Evolutionary conservation across 2,888 invertebrate species (phyloP), one percentile per base, ranked within the genome.

Genomic region (Cerastis leucographa): DNA sequence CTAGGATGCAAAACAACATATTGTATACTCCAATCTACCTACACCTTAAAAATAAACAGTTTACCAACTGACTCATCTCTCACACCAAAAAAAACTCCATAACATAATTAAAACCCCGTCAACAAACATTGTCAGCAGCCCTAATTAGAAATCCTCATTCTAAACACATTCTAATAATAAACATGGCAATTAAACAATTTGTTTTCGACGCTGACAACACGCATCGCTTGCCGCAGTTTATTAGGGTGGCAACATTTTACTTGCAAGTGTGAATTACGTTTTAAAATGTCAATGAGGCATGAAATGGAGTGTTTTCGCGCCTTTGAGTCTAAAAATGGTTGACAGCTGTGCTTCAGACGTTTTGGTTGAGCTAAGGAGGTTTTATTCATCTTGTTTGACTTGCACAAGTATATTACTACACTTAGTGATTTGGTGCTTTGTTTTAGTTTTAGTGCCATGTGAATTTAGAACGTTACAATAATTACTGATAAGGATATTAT

Each of bases 131-230:
- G 78, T 85, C 78, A 86, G 72, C 88, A 85, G 61, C 78, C 78
- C 80, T 87, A 86, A 87, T 87, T 86, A 87, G 75, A 85, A 84
- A 80, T 76, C 67, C 62, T 44, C 78, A 22, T 3, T 61, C 35
- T 35, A 61, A 29, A 61, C 61, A 35, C 35, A 35, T 66, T 74
- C 85, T 88, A 87, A 78, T 78, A 77, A 44, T 84, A 87, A 76
- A 88, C 81, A 81, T 88, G 84, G 94, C 95, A 94, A 96, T 96
- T 96, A 96, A 95, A 95, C 94, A 96, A 96, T 95, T 96, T 96
- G 95, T 95, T 93, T 93, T 91, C 92, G 88, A 89, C 87, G 87
- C 87, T 94, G 93, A 92, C 94, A 94, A 90, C 89, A 94, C 94
- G 95, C 90, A 94, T 91, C 91, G 91, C 90, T 93, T 90, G 89